phyloP scores from a whole-genome alignment of 2,113 vertebrate genomes.

The Oceanodroma tethys region DNA sequence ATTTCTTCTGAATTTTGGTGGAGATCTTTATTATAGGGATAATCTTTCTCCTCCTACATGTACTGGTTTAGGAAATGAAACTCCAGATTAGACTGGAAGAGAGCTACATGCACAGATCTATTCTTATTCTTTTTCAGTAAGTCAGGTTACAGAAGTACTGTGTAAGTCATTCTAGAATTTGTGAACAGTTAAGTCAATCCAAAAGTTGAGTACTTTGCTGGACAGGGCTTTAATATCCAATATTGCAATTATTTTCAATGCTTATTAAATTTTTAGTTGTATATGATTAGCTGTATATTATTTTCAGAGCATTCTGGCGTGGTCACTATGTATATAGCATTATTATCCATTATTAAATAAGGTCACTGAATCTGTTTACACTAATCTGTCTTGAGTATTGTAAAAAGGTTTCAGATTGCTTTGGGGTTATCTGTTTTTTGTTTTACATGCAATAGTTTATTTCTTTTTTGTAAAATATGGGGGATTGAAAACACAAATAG shows the following conservation, averaged over 20 bases:
- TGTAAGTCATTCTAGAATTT: background rate
- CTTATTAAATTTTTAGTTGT: background rate
- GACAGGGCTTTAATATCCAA: background rate
- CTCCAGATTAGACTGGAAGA: background rate
- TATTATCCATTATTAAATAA: conserved; percentile 12
- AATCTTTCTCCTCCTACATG: background rate
- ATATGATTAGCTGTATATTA: background rate
- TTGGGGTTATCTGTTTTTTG: conserved; percentile 19
- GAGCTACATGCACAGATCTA: background rate
- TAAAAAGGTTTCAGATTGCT: conserved; percentile 8
- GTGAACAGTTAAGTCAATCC: background rate
- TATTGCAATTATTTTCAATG: background rate
- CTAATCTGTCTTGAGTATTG: background rate
- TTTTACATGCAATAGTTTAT: conserved; percentile 25
- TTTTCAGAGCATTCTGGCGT: background rate
- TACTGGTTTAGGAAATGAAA: background rate
- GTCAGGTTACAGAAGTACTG: background rate
- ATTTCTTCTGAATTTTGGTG: background rate
- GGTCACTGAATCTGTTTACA: background rate
- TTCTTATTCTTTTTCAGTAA: background rate
- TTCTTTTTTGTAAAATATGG: conserved; percentile 19
- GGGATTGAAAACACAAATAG: conserved; percentile 32
- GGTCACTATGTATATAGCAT: background rate
- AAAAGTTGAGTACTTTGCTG: background rate
- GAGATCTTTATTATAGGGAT: background rate